Base-by-base conservation (phyloP, 1,140 invertebrate species). In the Lerema accius region DNA sequence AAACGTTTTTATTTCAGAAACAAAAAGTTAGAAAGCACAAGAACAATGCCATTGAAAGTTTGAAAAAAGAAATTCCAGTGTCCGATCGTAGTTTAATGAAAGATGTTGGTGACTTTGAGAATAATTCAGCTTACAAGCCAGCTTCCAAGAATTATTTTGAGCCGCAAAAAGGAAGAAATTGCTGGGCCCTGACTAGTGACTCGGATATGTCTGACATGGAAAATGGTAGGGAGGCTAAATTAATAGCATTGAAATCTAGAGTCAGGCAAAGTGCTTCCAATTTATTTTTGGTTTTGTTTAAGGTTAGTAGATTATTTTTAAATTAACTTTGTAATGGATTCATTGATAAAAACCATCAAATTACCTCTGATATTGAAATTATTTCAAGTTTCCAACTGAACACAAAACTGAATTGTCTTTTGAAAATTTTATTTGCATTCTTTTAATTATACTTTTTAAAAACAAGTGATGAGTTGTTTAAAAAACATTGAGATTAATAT, bases 191-290 rank as follows among this genome's bases (percentile, higher is more conserved):
- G 40, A 92, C 89, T 0, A 92, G 91, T 70, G 91, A 92, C 65
- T 91, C 89, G 40, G 91, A 92, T 65, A 80, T 90, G 72, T 92
- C 90, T 1, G 90, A 92, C 72, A 63, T 87, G 0, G 90, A 92
- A 61, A 86, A 72, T 60, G 76, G 75, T 53, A 81, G 78, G 26
- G 84, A 89, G 56, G 82, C 84, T 17, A 90, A 90, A 63, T 59
- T 92, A 13, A 73, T 89, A 59, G 83, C 84, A 6, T 70, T 90
- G 15, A 86, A 84, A 55, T 83, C 86, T 50, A 84, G 87, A 76
- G 86, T 90, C 1, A 82, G 91, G 50, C 83, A 90, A 55, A 88
- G 85, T 73, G 87, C 89, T 49, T 82, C 90, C 7, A 91, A 91
- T 78, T 71, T 91, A 9, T 72, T 92, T 19, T 68, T 91, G 35